Base-by-base conservation (phyloP, 2,888 invertebrate species). In the Tinea semifulvella region DNA sequence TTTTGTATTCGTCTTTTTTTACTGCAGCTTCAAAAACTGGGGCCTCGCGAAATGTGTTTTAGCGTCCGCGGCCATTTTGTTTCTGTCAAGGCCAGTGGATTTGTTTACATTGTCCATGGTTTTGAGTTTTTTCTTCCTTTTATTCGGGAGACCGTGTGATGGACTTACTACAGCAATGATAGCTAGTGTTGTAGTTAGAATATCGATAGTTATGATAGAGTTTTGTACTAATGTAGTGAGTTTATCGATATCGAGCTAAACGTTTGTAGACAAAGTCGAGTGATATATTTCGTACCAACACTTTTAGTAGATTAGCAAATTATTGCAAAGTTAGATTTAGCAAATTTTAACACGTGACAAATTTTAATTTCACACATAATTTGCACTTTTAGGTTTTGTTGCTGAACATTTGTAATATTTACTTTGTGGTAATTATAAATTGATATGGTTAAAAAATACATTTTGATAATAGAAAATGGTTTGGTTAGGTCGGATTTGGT, bases 101-200 rank as follows among this genome's bases (percentile, higher is more conserved):
- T 51, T 40, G 5, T 22, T 40, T 50, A 53, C 57, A 8, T 46
- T 65, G 36, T 50, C 58, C 47, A 55, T 61, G 49, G 57, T 65
- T 50, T 48, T 71, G 47, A 62, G 63, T 48, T 65, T 59, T 55
- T 57, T 66, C 52, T 48, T 61, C 39, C 56, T 75, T 56, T 59
- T 75, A 57, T 61, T 65, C 53, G 56, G 52, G 46, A 75, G 72
- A 61, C 71, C 68, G 60, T 72, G 69, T 62, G 72, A 77, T 65
- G 50, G 61, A 38, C 71, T 73, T 62, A 71, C 75, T 50, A 54
- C 68, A 53, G 65, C 73, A 65, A 69, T 75, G 68, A 65, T 77
- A 68, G 57, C 65, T 60, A 65, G 70, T 65, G 52, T 73, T 56
- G 52, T 72, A 63, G 49, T 72, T 63, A 69, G 65, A 59, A 60